These are phyloP conservation scores for Podabrus alpinus DNA, from an alignment of 2,888 invertebrate genomes.

Conservation along the genomic window DNA sequence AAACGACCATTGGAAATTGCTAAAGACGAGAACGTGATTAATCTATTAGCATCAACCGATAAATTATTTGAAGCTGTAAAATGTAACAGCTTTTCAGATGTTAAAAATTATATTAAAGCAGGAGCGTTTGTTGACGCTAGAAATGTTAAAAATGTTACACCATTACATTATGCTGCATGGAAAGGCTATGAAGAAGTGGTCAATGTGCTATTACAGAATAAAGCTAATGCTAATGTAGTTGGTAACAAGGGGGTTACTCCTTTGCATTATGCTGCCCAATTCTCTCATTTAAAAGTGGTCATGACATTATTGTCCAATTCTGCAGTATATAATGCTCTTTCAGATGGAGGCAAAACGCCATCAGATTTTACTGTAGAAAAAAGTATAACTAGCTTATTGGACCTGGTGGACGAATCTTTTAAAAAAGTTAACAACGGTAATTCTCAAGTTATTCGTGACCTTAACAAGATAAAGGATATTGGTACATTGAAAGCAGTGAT, in stretches of 20 bases:
- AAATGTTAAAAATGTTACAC: not conserved
- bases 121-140: not conserved
- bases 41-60: not conserved
- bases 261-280: not conserved
- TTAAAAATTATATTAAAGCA: not conserved
- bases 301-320: not conserved
- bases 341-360: not conserved
- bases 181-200: not conserved
- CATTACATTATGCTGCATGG: not conserved
- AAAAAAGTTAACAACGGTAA: not conserved
- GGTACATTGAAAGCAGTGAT: not conserved
- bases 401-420: not conserved
- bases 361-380: not conserved
- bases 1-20: not conserved
- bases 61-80: not conserved
- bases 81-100: not conserved
- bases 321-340: not conserved
- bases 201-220: not conserved
- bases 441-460: not conserved
- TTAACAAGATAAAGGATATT: not conserved
- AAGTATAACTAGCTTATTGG: not conserved
- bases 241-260: not conserved
- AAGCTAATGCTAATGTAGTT: not conserved
- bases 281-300: not conserved
- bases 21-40: not conserved